Evolutionary conservation across 2,113 vertebrate species (phyloP).

Genomic region (Mola mola): DNA sequence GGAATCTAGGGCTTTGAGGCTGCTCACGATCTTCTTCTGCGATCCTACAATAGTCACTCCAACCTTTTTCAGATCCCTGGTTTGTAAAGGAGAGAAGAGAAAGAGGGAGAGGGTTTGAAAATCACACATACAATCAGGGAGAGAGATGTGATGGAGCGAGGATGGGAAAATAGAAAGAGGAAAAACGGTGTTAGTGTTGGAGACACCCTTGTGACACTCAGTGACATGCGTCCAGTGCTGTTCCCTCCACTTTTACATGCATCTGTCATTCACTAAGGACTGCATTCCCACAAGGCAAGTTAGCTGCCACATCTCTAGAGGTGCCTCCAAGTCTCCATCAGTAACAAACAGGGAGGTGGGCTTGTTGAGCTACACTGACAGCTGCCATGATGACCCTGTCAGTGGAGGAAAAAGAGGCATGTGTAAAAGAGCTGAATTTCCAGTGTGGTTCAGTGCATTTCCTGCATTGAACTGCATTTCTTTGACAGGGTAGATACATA

Average conservation of each 20-base stretch:
- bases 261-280: constrained; percentile 63
- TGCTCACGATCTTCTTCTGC: constrained; percentile 96
- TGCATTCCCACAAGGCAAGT: constrained; percentile 65
- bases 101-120: not conserved
- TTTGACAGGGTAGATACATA: constrained; percentile 5
- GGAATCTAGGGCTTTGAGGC: constrained; percentile 94
- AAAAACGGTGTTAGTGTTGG: constrained; percentile 42
- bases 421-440: not conserved
- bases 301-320: constrained; percentile 39
- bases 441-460: constrained; percentile 2
- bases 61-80: constrained; percentile 94
- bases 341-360: constrained; percentile 35
- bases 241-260: constrained; percentile 45
- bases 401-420: constrained; percentile 48
- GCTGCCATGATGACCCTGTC: constrained; percentile 67
- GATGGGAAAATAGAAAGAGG: constrained; percentile 29
- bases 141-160: constrained; percentile 26
- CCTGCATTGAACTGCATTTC: constrained; percentile 27
- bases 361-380: constrained; percentile 58
- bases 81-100: constrained; percentile 28
- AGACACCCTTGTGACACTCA: constrained; percentile 55
- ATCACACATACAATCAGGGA: constrained; percentile 26
- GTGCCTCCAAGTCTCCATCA: constrained; percentile 30
- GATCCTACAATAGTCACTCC: constrained; percentile 93
- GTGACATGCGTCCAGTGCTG: constrained; percentile 54